Evolutionary conservation across 2,888 invertebrate genomes (phyloP), one percentile per base, ranked within the genome.

Genomic region (Neuroscelio doddi): DNA sequence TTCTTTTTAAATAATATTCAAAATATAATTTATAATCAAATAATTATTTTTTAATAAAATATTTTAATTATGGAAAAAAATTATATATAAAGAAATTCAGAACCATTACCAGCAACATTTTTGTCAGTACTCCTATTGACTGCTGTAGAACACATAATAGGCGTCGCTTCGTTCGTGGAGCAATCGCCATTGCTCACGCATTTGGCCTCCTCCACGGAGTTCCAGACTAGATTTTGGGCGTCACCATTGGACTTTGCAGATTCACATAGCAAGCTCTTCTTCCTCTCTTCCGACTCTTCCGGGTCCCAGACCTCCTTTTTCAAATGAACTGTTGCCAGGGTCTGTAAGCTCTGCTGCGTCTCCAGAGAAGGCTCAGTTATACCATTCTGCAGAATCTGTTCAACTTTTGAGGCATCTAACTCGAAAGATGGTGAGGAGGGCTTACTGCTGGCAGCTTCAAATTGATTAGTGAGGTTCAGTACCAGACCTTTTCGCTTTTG

Each of bases 221-320:
- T 87, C 87, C 87, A 87, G 80, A 87, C 87, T 81, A 85, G 83
- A 85, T 83, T 84, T 75, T 82, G 81, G n/a, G 38, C 14, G 21
- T 56, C 53, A 29, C 38, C 36, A 39, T 17, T 16, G 12, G 26
- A 14, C 17, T 62, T 58, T 41, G 12, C 12, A 1, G 44, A 49
- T 4, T 53, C 61, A n/a, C 21, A 9, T 21, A 9, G 10, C 16
- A 12, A n/a, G 2, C n/a, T 1, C 17, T 56, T 61, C 27, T 69
- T 74, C 26, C 41, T 55, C 0, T 30, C 21, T 34, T 56, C 68
- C 14, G 80, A 74, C 72, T 90, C 90, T 83, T 90, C 90, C 0
- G 90, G 90, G 73, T 91, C 90, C 91, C 91, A 91, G 34, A 88
- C 88, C 75, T 90, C 89, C 70, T 89, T 88, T 81, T 88, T 89